Base-by-base conservation (phyloP, 1,140 invertebrate genomes). In the Carposina sasakii region DNA sequence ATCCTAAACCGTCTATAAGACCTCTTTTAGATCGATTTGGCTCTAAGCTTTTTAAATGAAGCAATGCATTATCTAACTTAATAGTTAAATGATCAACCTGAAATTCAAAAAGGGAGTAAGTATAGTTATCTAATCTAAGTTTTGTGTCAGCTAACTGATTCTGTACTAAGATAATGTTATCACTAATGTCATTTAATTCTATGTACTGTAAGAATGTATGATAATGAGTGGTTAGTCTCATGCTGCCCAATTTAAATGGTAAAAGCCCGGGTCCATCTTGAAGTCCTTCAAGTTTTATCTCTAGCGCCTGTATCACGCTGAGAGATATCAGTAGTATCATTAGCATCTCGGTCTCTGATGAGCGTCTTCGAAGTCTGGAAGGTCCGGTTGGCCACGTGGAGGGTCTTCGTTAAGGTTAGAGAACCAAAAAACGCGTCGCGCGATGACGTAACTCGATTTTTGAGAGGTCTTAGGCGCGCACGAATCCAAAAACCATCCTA, bases 1-100 rank as follows among this genome's bases (percentile, higher is more conserved):
- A 56, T 8, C 59, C 62, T 16, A 68, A 26, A 6, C 57, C 42
- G 36, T 60, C 50, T 16, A 66, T 45, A 21, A 63, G 57, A 21
- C 59, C 54, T 54, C 56, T 46, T 46, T 60, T 62, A 26, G 17
- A 28, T 19, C 62, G 50, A 44, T 37, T 54, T 21, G 51, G 36
- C 22, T 58, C 47, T 41, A 65, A 57, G 9, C 52, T 53, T 8
- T 50, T 8, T 21, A 62, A 40, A 34, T 54, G 55, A 15, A 45
- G 16, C 33, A 34, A 52, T 37, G 61, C 24, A 15, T 40, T 45
- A 8, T 51, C 33, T 24, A 60, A 42, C 22, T 55, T 66, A 20
- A 17, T 42, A 21, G 6, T 39, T 22, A 63, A 31, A 42, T 63
- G 52, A 2, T 48, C 34, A 17, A 56, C 52, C 20, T 63, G 60